Evolutionary conservation across 2,113 vertebrate genomes (phyloP).

Genomic region (Gasterosteus nipponicus): DNA sequence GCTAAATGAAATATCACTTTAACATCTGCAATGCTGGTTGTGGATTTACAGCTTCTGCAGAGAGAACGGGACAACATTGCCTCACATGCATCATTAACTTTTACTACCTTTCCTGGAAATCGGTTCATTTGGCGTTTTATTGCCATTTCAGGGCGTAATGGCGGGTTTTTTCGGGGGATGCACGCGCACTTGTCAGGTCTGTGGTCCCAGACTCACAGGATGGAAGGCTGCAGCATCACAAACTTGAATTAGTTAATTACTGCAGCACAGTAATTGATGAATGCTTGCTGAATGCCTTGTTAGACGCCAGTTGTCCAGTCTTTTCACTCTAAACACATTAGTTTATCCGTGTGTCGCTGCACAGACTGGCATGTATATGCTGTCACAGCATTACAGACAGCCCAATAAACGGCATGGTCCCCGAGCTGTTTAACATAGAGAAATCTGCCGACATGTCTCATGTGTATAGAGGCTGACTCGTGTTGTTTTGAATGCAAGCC

Average conservation of each 20-base stretch:
- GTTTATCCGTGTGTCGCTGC: background rate
- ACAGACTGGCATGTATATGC: slow-evolving; percentile 11
- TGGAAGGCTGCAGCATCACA: slow-evolving; percentile 21
- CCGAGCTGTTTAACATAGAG: slow-evolving; percentile 43
- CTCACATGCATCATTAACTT: slow-evolving; percentile 59
- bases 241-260: slow-evolving; percentile 19
- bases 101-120: slow-evolving; percentile 70
- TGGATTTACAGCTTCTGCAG: slow-evolving; percentile 58
- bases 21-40: slow-evolving; percentile 37
- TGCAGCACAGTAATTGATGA: slow-evolving; percentile 4
- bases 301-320: background rate
- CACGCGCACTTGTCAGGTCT: slow-evolving; percentile 31
- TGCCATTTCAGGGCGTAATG: slow-evolving; percentile 42
- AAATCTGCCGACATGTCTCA: slow-evolving; percentile 56
- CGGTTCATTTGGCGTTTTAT: slow-evolving; percentile 58
- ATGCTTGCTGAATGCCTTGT: slow-evolving; percentile 1
- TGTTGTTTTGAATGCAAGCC: slow-evolving; percentile 42
- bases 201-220: slow-evolving; percentile 25
- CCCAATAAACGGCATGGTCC: slow-evolving; percentile 21
- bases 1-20: slow-evolving; percentile 35
- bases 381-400: slow-evolving; percentile 18
- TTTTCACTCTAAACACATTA: slow-evolving; percentile 1
- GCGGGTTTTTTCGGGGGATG: slow-evolving; percentile 38
- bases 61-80: slow-evolving; percentile 55
- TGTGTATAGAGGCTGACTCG: slow-evolving; percentile 60